These are phyloP conservation scores for Catharus ustulatus DNA, from an alignment of 2,797 vertebrate species.

Conservation along the genomic window DNA sequence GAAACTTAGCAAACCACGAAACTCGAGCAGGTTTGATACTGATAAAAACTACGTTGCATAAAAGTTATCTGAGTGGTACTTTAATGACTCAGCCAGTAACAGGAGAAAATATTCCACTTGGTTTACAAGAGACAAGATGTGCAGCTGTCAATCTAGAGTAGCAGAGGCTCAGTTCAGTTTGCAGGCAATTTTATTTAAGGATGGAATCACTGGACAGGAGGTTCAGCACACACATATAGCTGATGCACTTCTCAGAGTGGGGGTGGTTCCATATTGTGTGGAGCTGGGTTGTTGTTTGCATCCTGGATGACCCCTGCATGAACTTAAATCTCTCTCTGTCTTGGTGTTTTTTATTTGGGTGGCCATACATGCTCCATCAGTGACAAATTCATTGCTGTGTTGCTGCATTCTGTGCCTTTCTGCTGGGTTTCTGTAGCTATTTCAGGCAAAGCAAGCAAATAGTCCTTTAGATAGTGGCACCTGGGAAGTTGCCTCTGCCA, in stretches of 20 bases:
- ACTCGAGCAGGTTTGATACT: neutral
- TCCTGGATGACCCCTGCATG: neutral
- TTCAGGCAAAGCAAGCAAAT: neutral
- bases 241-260: neutral
- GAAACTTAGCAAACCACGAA: neutral
- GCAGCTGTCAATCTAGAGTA: neutral
- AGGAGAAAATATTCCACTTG: neutral
- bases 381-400: neutral
- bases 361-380: neutral
- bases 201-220: neutral
- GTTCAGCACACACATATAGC: neutral
- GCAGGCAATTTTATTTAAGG: neutral
- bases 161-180: neutral
- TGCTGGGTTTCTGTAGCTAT: neutral
- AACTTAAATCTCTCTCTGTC: neutral
- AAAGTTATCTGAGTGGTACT: neutral
- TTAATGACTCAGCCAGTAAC: neutral
- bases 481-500: neutral
- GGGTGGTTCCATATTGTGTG: neutral
- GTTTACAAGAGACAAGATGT: neutral
- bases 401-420: neutral
- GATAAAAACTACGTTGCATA: neutral
- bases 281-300: neutral
- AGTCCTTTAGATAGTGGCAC: neutral
- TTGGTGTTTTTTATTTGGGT: neutral